phyloP scores from a whole-genome alignment of 2,888 invertebrate genomes.

The Drosophila barbarae region DNA sequence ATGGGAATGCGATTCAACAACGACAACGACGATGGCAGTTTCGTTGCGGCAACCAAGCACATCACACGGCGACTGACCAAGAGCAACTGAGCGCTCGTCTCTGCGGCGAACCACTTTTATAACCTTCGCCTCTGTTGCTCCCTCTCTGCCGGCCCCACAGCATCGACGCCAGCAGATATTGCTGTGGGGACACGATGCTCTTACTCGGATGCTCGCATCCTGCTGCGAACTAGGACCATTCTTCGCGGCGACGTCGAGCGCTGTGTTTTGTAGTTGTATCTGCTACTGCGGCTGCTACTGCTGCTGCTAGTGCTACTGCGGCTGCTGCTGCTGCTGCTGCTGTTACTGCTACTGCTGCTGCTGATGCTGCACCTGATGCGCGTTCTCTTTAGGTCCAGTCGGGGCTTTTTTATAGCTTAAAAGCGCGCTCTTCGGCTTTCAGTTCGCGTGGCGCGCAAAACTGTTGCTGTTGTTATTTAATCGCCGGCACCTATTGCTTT shows the following conservation, averaged over 20 bases:
- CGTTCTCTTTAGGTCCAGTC: slow-evolving; percentile 43
- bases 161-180: slow-evolving; percentile 45
- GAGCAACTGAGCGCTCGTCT: slow-evolving; percentile 78
- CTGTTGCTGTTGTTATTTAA: slow-evolving; percentile 73
- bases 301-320: slow-evolving; percentile 5
- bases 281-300: slow-evolving; percentile 2
- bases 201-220: slow-evolving; percentile 31
- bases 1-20: slow-evolving; percentile 21
- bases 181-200: slow-evolving; percentile 44
- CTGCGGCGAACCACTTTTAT: slow-evolving; percentile 78
- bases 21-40: slow-evolving; percentile 19
- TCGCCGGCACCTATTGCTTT: slow-evolving; percentile 61
- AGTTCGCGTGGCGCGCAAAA: slow-evolving; percentile 64
- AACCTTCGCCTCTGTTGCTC: slow-evolving; percentile 49
- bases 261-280: slow-evolving; percentile 12
- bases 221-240: slow-evolving; percentile 62
- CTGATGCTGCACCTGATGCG: slow-evolving; percentile 59
- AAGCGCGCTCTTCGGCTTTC: slow-evolving; percentile 13
- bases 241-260: slow-evolving; percentile 47
- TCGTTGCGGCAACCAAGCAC: slow-evolving; percentile 43
- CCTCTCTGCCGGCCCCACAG: slow-evolving; percentile 30
- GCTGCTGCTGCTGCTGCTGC: slow-evolving; percentile 20
- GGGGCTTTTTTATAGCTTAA: slow-evolving; percentile 33
- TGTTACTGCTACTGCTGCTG: slow-evolving; percentile 31
- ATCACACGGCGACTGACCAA: slow-evolving; percentile 78